Evolutionary conservation across 2,797 vertebrate genomes (phyloP), one percentile per base, ranked within the genome.

Genomic region (Scomberomorus guttatus): DNA sequence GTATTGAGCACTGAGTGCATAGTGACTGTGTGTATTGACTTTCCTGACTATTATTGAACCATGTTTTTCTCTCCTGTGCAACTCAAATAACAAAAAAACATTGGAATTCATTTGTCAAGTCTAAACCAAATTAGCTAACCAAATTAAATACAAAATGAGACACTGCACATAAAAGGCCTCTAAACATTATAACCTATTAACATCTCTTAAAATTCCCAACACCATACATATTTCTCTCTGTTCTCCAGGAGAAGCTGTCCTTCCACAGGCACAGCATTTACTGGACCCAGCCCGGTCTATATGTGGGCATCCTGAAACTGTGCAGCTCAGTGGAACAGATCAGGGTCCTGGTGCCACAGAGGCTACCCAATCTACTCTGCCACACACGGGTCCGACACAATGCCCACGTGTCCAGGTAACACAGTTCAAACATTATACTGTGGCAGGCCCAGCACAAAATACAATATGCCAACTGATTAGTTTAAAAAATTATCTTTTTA

Each of bases 291-390:
- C 67, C 94, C 0, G 95, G 95, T 39, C 92, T 96, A 32, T 96
- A 95, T 11, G 93, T 96, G 51, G 94, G 95, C 32, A 94, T 95
- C 71, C 87, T 96, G 48, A 96, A 96, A 69, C 90, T 96, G 60
- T 95, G 93, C 85, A 95, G 95, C 87, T 95, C 95, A 0, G 94
- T 96, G 13, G 95, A 96, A 34, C 94, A 96, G 93, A 95, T 96
- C 83, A 60, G 92, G 62, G 92, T 96, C 48, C 91, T 96, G 88
- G 95, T 96, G n/a, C 94, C 95, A 0, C 93, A 90, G 84, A 92
- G 89, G 81, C 80, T 95, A 58, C 95, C 95, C 62, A 96, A 95
- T 57, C 88, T 96, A 6, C 93, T 96, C 4, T 95, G 93, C 83
- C 94, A 96, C 85, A 89, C 93, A 2, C 87, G 95, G 15, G 90